These are phyloP conservation scores for Zaprionus nigranus DNA, from an alignment of 1,140 invertebrate genomes.

Conservation along the genomic window DNA sequence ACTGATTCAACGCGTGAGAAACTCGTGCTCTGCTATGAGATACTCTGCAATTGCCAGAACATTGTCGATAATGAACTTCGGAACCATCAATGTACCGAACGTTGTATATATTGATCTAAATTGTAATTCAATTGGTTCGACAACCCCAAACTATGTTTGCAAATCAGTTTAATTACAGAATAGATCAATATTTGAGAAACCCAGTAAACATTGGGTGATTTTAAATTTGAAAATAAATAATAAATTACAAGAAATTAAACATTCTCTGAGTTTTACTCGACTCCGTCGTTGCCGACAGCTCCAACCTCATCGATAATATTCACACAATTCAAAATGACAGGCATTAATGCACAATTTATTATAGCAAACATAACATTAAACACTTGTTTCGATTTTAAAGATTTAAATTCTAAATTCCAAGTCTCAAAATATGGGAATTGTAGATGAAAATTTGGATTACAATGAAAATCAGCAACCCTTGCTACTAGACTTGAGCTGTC, in stretches of 20 bases:
- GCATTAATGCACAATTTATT: not conserved
- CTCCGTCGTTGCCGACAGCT: not conserved
- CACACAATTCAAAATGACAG: slow-evolving; percentile 5
- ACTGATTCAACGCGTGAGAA: not conserved
- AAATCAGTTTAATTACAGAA: slow-evolving; percentile 23
- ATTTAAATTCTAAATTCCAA: slow-evolving; percentile 38
- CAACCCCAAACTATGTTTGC: not conserved
- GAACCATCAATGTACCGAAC: not conserved
- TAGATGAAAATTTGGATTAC: not conserved
- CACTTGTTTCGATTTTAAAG: slow-evolving; percentile 6
- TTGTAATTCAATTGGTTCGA: slow-evolving; percentile 20
- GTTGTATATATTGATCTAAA: not conserved
- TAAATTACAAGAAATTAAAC: not conserved
- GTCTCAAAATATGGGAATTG: slow-evolving; percentile 30
- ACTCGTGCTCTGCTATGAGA: slow-evolving; percentile 2
- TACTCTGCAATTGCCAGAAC: slow-evolving; percentile 23
- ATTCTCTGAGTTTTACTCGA: not conserved
- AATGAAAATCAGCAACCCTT: not conserved
- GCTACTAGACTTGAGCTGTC: slow-evolving; percentile 43
- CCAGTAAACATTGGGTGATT: slow-evolving; percentile 11
- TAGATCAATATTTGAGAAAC: slow-evolving; percentile 3
- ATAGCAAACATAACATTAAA: not conserved
- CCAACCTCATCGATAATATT: not conserved
- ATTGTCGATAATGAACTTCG: slow-evolving; percentile 21
- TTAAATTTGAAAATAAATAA: slow-evolving; percentile 8